Evolutionary conservation across 1,140 invertebrate genomes (phyloP), one percentile per base, ranked within the genome.

Genomic region (Bombus terrestris): DNA sequence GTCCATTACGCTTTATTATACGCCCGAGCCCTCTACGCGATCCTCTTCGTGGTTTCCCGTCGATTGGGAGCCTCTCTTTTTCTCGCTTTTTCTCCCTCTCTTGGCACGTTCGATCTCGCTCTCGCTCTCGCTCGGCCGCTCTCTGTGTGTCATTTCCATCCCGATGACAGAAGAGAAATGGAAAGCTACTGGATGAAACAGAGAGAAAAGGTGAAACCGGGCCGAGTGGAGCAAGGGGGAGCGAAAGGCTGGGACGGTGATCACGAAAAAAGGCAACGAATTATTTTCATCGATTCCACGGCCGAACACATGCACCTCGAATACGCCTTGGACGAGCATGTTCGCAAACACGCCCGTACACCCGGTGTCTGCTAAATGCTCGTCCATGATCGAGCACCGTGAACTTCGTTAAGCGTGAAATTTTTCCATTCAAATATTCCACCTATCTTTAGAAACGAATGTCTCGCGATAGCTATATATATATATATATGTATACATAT

Each of bases 1-100:
- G 93, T 93, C 92, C 93, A 92, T 92, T 93, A 93, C 90, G 91
- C 90, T 92, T 93, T 93, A 93, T 94, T 94, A 93, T 94, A 86
- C 90, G 88, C 43, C 62, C 88, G 89, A 91, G 90, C 90, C 90
- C 93, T 88, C 59, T 69, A 37, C 72, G 76, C 83, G 80, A 88
- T 90, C 71, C 75, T 85, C 75, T 85, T 86, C 77, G 86, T 86
- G 89, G 86, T 86, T 90, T 85, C 37, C 80, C 69, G 89, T 88
- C 88, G 88, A 88, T 90, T 74, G 89, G 69, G 80, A 76, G 28
- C 71, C 57, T 43, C 72, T 81, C 66, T 83, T 53, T 78, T 41
- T 53, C 59, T 77, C 64, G 25, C 53, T 66, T 43, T 73, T 72
- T 75, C 37, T 77, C 12, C 66, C 25, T 28, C 28, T 12, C 25